These are phyloP conservation scores for Larimichthys polyactis DNA, from an alignment of 2,113 vertebrate species.

Conservation along the genomic window DNA sequence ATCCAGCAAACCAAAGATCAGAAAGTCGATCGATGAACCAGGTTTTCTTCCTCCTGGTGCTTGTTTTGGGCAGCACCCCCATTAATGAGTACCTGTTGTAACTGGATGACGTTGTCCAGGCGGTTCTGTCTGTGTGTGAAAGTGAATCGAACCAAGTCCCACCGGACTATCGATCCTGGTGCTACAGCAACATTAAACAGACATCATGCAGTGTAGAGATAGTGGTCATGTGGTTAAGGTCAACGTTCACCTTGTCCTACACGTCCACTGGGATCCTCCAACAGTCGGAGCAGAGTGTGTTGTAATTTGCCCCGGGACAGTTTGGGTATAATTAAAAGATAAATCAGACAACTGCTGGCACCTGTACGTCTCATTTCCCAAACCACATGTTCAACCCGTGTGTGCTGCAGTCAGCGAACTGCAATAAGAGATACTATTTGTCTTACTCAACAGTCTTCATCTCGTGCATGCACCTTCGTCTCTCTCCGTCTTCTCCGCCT, in stretches of 20 bases:
- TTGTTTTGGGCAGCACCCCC: too few species aligned
- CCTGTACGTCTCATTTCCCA: constrained; percentile 26
- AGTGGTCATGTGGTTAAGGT: constrained; percentile 7
- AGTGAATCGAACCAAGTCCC: too few species aligned
- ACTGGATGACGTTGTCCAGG: too few species aligned
- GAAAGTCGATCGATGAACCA: too few species aligned
- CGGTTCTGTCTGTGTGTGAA: too few species aligned
- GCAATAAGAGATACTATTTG: constrained; percentile 42
- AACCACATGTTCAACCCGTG: constrained; percentile 39
- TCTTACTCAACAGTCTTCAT: constrained; percentile 34
- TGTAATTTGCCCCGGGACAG: constrained; percentile 35
- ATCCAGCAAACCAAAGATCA: too few species aligned
- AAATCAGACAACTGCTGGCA: constrained; percentile 46
- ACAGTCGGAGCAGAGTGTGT: constrained; percentile 7
- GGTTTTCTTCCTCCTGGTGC: too few species aligned
- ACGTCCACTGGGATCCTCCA: constrained; percentile 1
- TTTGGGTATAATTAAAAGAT: constrained; percentile 38
- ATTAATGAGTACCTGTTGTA: too few species aligned
- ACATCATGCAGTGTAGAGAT: not conserved
- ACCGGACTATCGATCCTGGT: too few species aligned
- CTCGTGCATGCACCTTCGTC: constrained; percentile 33
- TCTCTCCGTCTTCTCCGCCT: constrained; percentile 31
- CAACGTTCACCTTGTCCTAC: not conserved
- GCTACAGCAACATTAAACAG: not conserved
- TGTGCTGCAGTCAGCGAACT: constrained; percentile 36